Base-by-base conservation (phyloP, 1,140 invertebrate genomes). In the Chionoecetes opilio region DNA sequence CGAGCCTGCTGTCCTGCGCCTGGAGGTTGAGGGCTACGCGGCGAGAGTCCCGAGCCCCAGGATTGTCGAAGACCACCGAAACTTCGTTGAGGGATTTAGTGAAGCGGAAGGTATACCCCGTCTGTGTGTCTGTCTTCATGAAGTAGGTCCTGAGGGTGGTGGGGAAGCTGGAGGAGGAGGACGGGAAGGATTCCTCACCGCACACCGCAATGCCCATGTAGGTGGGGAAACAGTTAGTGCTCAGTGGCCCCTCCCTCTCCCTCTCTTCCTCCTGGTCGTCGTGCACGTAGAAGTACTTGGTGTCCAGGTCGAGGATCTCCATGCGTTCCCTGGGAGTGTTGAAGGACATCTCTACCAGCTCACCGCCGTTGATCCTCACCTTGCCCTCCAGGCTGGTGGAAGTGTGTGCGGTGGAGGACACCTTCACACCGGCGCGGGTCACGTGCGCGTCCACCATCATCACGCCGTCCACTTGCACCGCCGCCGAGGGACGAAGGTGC, bases 311-410 rank as follows among this genome's bases (percentile, higher is more conserved):
- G 5, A 99, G 97, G 0, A 99, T 97, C 97, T 99, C 98, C 95
- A 99, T 98, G 96, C 98, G 98, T 82, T 98, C 98, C 82, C 98
- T 97, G 0, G 99, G 99, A 0, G 99, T 96, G 11, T 98, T 98
- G 26, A 99, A 97, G 96, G 98, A 98, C 0, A 99, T 96, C 95
- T 98, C 98, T 89, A 99, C 97, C 0, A 98, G 98, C 63, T 97
- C 97, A 0, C 98, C 98, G 41, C 98, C 97, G 5, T 98, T 96
- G 17, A 98, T 41, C 88, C 98, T 97, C 0, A 98, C 97, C 29
- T 97, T 97, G 0, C 98, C 95, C 96, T 98, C 98, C 9, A 98
- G 97, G n/a, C 98, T 98, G 93, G 98, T 98, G 0, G 98, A 98
- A 0, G 98, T 98, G 96, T 99, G 98, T 1, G 99, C 96, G 84